These are phyloP conservation scores for Deroptyus accipitrinus DNA, from an alignment of 2,113 vertebrate species.

Conservation along the genomic window DNA sequence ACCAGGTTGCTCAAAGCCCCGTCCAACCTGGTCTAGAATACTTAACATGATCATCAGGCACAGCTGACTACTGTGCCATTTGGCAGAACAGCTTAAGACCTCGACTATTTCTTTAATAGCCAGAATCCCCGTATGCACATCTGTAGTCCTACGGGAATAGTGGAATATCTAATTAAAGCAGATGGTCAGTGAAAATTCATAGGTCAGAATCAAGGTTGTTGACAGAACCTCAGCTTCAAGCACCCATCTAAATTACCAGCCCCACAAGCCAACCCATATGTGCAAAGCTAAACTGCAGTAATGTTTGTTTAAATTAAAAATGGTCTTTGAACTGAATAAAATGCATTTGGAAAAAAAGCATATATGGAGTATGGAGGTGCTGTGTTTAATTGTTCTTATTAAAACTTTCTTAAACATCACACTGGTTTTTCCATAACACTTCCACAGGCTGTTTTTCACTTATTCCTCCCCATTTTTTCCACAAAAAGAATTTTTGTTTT, in stretches of 20 bases:
- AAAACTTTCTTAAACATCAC: background rate
- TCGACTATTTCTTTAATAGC: background rate
- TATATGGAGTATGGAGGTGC: background rate
- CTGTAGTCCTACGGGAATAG: background rate
- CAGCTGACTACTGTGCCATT: background rate
- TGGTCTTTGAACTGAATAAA: background rate
- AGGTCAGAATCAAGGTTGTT: background rate
- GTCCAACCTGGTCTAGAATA: background rate
- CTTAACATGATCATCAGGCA: background rate
- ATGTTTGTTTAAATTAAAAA: background rate
- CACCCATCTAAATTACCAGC: background rate
- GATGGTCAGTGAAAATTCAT: background rate
- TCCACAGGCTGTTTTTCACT: background rate
- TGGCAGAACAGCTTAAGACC: background rate
- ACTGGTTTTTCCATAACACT: background rate
- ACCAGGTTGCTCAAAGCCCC: background rate
- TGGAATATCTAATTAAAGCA: background rate
- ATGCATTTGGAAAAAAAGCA: background rate
- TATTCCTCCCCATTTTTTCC: background rate
- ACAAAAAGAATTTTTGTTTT: background rate
- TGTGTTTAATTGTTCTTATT: background rate
- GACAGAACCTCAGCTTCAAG: background rate
- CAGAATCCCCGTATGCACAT: background rate
- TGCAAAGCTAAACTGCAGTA: background rate
- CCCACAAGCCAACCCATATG: accelerated